A percentile compares a stretch with the other conserved stretches of the same genome.
phyloP scores from a whole-genome alignment of 1,140 invertebrate species.

The Charaxes varanes region DNA sequence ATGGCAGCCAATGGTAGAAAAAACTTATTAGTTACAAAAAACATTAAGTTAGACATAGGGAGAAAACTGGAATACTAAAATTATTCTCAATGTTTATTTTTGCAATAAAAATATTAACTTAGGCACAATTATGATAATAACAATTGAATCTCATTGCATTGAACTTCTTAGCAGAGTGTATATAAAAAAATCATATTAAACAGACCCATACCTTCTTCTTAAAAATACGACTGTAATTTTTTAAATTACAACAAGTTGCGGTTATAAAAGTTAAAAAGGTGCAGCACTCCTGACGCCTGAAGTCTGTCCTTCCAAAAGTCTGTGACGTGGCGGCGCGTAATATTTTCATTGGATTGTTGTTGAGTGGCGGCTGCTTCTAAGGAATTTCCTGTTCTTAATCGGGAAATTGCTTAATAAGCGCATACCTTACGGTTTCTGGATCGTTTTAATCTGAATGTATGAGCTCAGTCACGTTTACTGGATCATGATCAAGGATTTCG shows the following conservation, averaged over 20 bases:
- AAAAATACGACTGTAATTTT: no score
- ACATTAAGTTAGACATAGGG: no score
- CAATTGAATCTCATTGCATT: no score
- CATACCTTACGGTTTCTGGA: constrained; percentile 32
- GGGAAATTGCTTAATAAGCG: constrained; percentile 40
- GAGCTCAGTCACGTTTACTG: constrained; percentile 5
- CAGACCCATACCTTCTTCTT: no score
- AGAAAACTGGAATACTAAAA: no score
- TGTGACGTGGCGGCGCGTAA: constrained; percentile 36
- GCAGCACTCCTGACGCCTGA: constrained; percentile 11
- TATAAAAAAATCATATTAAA: no score
- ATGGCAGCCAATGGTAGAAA: no score
- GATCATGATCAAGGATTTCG: constrained; percentile 12
- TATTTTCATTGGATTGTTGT: constrained; percentile 57
- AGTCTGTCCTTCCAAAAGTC: constrained; percentile 22
- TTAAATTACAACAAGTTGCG: constrained; percentile 1
- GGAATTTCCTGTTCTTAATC: constrained; percentile 62
- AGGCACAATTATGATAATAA: no score
- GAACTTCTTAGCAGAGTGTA: no score
- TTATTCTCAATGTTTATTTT: no score
- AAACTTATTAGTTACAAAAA: no score
- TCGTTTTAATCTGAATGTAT: constrained; percentile 25
- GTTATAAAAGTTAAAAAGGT: constrained; percentile 14
- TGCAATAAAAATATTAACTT: no score
- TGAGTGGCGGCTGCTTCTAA: constrained; percentile 45